Evolutionary conservation across 2,888 invertebrate species (phyloP), one percentile per base, ranked within the genome.

Genomic region (Myathropa florea): DNA sequence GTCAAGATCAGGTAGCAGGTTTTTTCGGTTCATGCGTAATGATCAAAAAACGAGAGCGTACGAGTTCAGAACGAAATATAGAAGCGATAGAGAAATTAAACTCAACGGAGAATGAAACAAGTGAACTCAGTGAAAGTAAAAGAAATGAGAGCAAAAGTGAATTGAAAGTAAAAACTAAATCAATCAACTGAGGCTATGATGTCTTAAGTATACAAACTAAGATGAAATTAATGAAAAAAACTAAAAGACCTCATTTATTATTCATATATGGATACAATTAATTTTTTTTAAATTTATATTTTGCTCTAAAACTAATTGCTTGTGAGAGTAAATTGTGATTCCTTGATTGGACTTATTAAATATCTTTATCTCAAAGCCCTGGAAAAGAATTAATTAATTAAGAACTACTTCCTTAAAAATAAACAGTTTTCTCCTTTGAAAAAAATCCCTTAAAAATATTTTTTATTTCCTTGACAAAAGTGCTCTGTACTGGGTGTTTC

Each of bases 111-210:
- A 59, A 77, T 68, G 39, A 80, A 81, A 78, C 83, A 86, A 85
- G 73, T 85, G 59, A 85, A 86, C 78, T 86, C 73, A 86, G 78
- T 83, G 77, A 70, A 82, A 82, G 63, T 61, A 75, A 61, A 55
- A 55, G 7, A 83, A 85, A 82, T 85, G 82, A 85, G 61, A 39
- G 60, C 14, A 80, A 73, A 67, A 60, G 72, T 78, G 73, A 85
- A 85, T 81, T 73, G n/a, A 81, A 80, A 39, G 14, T 46, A 67
- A 28, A 60, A 73, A 60, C 23, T 3, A 71, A 61, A 70, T 72
- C 10, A 65, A 65, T 30, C 18, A 75, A 82, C 82, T 76, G 70
- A 86, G 82, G 71, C 60, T 76, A 68, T 76, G 28, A 72, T 72
- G 61, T 73, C 76, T 77, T 78, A 84, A 79, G 63, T 72, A 67